Percentiles rank a stretch among this genome's conserved stretches.
Conservation (phyloP, 1,140 invertebrate species). For the Copidosoma floridanum region DNA sequence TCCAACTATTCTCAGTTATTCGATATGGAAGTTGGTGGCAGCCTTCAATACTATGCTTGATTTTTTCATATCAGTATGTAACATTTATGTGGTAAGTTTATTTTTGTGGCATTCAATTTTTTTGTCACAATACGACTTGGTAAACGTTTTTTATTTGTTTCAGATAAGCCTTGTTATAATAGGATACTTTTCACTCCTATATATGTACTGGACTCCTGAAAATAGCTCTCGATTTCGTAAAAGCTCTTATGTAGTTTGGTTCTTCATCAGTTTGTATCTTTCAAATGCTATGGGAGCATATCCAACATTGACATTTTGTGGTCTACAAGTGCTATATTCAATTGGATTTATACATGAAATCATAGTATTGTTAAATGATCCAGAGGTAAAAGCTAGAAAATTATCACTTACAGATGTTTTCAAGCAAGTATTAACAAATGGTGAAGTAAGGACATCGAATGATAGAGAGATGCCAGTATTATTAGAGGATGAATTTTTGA, state of each 20-base stretch:
- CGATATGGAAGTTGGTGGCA: constrained; percentile 52
- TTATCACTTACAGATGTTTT: constrained; percentile 47
- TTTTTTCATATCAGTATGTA: constrained; percentile 53
- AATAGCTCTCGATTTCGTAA: constrained; percentile 60
- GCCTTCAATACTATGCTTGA: constrained; percentile 48
- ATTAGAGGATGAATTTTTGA: constrained; percentile 29
- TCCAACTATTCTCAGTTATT: constrained; percentile 57
- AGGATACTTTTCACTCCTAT: constrained; percentile 56
- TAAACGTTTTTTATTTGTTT: constrained; percentile 45
- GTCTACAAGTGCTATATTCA: constrained; percentile 54
- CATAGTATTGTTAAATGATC: constrained; percentile 46
- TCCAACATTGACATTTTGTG: constrained; percentile 62
- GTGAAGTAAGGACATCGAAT: constrained; percentile 6
- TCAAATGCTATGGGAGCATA: constrained; percentile 62
- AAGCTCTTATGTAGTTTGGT: constrained; percentile 62
- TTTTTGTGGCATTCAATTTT: not conserved
- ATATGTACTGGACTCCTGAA: constrained; percentile 62
- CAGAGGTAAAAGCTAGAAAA: constrained; percentile 43
- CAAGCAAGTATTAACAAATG: constrained; percentile 41
- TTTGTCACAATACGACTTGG: not conserved
- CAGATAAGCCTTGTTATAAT: constrained; percentile 55
- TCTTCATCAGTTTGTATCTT: constrained; percentile 62
- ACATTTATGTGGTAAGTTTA: constrained; percentile 50
- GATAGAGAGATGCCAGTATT: constrained; percentile 24
- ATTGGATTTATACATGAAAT: constrained; percentile 62